phyloP scores from a whole-genome alignment of 2,888 invertebrate genomes.

The Steinernema hermaphroditum region DNA sequence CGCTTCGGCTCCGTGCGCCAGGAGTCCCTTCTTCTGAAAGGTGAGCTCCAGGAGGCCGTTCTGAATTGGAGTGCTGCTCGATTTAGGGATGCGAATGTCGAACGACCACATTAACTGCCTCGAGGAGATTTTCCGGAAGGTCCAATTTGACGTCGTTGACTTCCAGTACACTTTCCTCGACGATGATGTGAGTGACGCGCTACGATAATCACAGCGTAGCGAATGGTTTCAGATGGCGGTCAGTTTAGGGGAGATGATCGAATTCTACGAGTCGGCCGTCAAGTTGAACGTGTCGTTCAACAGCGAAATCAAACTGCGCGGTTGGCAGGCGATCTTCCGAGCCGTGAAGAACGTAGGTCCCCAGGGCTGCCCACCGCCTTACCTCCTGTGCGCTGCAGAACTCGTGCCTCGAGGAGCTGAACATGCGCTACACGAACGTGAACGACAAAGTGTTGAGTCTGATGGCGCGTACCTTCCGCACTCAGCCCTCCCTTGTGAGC shows the following conservation, averaged over 20 bases:
- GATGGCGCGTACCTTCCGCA: conserved; percentile 77
- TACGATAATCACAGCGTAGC: background rate
- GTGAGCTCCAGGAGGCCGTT: background rate
- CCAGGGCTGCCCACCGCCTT: background rate
- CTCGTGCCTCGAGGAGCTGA: conserved; percentile 75
- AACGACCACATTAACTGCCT: conserved; percentile 78
- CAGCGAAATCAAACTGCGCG: conserved; percentile 76
- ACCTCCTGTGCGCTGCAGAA: conserved; percentile 71
- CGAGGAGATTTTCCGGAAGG: conserved; percentile 80
- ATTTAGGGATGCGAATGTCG: conserved; percentile 68
- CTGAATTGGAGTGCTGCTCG: background rate
- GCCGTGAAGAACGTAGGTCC: conserved; percentile 77
- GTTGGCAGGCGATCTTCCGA: conserved; percentile 82
- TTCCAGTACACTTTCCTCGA: conserved; percentile 75
- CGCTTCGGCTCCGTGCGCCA: conserved; percentile 46
- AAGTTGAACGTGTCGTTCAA: conserved; percentile 80
- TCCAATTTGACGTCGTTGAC: conserved; percentile 77
- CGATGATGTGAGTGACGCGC: conserved; percentile 73
- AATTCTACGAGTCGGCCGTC: conserved; percentile 83
- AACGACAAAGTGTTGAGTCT: conserved; percentile 77
- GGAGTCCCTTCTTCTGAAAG: conserved; percentile 42
- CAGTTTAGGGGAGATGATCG: conserved; percentile 86
- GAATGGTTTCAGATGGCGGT: conserved; percentile 71
- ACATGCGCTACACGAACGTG: conserved; percentile 74
- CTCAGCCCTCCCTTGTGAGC: conserved; percentile 75